Conservation (phyloP, 2,113 vertebrate species). For the Dolichallabes microphthalmus region DNA sequence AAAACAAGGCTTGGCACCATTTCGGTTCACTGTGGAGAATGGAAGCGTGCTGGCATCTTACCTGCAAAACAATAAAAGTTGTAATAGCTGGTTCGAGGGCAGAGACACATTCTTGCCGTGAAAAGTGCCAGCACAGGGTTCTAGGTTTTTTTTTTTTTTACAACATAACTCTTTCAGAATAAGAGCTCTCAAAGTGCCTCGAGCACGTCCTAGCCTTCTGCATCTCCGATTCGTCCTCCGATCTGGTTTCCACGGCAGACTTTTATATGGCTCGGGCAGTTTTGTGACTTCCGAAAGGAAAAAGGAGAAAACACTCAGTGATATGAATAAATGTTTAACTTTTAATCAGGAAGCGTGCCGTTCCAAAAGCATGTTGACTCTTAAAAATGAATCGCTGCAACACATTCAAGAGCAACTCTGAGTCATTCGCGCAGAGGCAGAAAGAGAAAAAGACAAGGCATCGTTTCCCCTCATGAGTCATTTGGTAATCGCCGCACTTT, state of each 20-base stretch:
- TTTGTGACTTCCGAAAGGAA: neutral
- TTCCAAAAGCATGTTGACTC: neutral
- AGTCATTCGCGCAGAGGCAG: neutral
- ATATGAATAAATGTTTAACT: neutral
- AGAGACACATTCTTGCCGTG: constrained; percentile 12
- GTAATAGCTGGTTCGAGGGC: constrained; percentile 2
- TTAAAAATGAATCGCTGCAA: neutral
- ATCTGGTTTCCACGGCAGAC: constrained; percentile 7
- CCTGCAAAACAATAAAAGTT: constrained; percentile 34
- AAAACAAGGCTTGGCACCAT: constrained; percentile 32
- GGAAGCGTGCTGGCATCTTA: constrained; percentile 23
- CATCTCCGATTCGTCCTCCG: neutral
- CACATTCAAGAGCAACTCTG: neutral
- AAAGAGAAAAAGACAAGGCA: neutral
- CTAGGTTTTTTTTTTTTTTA: neutral
- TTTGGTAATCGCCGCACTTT: constrained; percentile 32
- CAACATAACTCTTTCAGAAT: neutral
- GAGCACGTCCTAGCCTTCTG: neutral
- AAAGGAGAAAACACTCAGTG: neutral
- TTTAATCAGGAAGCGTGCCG: constrained; percentile 16
- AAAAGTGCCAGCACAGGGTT: neutral
- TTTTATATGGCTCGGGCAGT: neutral
- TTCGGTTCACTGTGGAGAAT: constrained; percentile 1
- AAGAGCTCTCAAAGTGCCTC: neutral
- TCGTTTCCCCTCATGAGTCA: constrained; percentile 35